Percentiles rank a stretch among this genome's conserved stretches.
These are phyloP conservation scores for Pelodytes ibericus DNA, from an alignment of 2,797 vertebrate species.

Conservation along the genomic window DNA sequence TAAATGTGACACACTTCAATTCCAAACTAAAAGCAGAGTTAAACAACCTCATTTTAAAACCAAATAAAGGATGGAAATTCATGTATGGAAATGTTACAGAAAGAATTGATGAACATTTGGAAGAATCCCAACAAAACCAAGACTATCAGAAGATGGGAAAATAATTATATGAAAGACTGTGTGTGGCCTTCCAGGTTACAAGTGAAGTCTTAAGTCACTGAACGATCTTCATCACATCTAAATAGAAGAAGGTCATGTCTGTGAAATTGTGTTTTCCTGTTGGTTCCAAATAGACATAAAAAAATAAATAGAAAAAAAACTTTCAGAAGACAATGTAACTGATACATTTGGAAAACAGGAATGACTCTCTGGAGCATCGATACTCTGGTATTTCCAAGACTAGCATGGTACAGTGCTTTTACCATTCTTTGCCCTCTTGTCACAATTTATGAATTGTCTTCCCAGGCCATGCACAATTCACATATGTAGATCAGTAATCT, in stretches of 20 bases:
- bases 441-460: too few species aligned
- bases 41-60: not conserved
- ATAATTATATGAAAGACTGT: conserved; percentile 12
- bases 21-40: not conserved
- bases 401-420: too few species aligned
- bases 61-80: not conserved
- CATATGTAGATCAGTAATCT: too few species aligned
- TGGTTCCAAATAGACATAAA: conserved; percentile 1
- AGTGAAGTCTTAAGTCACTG: not conserved
- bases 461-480: too few species aligned
- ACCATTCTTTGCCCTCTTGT: too few species aligned
- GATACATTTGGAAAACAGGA: too few species aligned
- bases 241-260: not conserved
- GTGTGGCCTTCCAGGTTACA: conserved; percentile 18
- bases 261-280: not conserved
- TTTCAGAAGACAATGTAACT: too few species aligned
- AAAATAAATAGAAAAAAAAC: not conserved
- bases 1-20: too few species aligned
- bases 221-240: not conserved
- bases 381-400: too few species aligned
- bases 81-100: not conserved
- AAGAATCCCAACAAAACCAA: conserved; percentile 2
- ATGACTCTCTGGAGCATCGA: too few species aligned
- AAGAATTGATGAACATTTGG: conserved; percentile 1
- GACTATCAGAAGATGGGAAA: conserved; percentile 5